Evolutionary conservation across 2,888 invertebrate genomes (phyloP).

Genomic region (Dermolepida albohirtum): DNA sequence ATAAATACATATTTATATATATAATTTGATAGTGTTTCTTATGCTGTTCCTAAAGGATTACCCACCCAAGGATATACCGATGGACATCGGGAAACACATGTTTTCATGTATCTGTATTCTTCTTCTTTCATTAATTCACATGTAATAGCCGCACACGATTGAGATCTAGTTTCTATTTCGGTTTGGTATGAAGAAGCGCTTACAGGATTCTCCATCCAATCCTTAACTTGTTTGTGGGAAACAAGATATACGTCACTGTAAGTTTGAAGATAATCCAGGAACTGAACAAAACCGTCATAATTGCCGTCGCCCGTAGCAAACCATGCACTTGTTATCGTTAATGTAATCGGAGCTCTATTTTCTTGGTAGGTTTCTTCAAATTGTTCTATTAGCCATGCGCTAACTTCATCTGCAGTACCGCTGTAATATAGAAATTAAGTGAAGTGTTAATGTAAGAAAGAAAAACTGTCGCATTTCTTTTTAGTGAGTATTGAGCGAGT

Average conservation of each 20-base stretch:
- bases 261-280: conserved; percentile 59
- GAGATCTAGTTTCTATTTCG: conserved; percentile 39
- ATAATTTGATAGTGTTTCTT: too few relatives aligned
- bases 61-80: conserved; percentile 64
- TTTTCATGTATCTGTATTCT: conserved; percentile 60
- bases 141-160: conserved; percentile 49
- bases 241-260: conserved; percentile 64
- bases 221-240: conserved; percentile 61
- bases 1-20: too few relatives aligned
- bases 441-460: not conserved
- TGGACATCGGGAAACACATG: conserved; percentile 63
- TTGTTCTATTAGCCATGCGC: conserved; percentile 64
- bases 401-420: conserved; percentile 56
- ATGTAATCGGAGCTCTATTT: conserved; percentile 66
- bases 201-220: conserved; percentile 64
- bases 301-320: conserved; percentile 58
- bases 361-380: conserved; percentile 63
- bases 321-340: conserved; percentile 67
- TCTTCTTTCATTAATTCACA: conserved; percentile 53
- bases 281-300: conserved; percentile 55
- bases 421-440: conserved; percentile 31
- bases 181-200: conserved; percentile 52
- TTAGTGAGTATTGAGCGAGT: not conserved
- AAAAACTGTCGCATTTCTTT: too few relatives aligned
- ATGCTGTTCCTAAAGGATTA: conserved; percentile 61